These are phyloP conservation scores for Nymphalis c-album DNA, from an alignment of 2,888 invertebrate genomes.

Conservation along the genomic window DNA sequence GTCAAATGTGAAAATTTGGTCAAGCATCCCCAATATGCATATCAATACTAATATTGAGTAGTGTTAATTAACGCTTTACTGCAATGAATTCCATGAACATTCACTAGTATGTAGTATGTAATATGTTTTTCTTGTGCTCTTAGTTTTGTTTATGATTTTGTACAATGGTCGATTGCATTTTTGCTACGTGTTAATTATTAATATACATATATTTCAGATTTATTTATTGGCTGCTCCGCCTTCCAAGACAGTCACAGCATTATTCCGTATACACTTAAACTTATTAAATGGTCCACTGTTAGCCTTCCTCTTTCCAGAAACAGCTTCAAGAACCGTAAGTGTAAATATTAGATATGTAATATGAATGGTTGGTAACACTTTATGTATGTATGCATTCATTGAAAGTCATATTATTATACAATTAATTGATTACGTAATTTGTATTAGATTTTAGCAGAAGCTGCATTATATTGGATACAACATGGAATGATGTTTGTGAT, in stretches of 20 bases:
- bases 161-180: not conserved
- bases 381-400: no score
- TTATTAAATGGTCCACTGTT: conserved; percentile 96
- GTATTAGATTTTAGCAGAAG: conserved; percentile 92
- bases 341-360: conserved; percentile 14
- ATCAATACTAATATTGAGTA: no score
- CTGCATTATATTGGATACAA: conserved; percentile 96
- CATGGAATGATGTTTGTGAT: conserved; percentile 97
- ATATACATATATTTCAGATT: conserved; percentile 82
- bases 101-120: no score
- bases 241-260: conserved; percentile 88
- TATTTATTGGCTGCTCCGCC: conserved; percentile 94
- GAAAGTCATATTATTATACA: not conserved
- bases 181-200: not conserved
- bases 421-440: conserved; percentile 15
- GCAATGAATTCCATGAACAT: no score
- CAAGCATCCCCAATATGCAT: no score
- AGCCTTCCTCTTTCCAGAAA: conserved; percentile 96
- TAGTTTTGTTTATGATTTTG: no score
- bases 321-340: conserved; percentile 92
- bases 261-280: conserved; percentile 96
- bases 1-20: no score
- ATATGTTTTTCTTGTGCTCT: no score
- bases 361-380: not conserved
- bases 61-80: no score